A percentile compares a stretch with the other conserved stretches of the same genome.
Evolutionary conservation across 2,797 vertebrate species (phyloP).

Genomic region (Yasuhikotakia modesta): DNA sequence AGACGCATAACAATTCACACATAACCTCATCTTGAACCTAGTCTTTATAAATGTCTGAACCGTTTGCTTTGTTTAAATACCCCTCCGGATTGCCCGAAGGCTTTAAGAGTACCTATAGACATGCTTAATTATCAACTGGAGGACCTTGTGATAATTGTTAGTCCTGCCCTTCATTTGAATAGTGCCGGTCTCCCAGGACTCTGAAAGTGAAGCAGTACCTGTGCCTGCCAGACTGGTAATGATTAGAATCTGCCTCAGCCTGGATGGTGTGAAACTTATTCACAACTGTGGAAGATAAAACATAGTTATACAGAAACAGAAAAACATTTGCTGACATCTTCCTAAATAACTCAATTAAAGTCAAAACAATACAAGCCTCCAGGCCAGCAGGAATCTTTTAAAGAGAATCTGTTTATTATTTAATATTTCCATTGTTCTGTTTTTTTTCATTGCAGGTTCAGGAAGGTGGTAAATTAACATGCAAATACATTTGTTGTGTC

Average conservation of each 20-base stretch:
- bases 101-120: conserved; percentile 42
- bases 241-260: conserved; percentile 14
- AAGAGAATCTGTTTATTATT: not conserved
- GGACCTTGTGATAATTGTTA: conserved; percentile 43
- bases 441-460: conserved; percentile 1
- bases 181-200: conserved; percentile 18
- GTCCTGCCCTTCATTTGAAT: conserved; percentile 48
- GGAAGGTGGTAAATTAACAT: not conserved
- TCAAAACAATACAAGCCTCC: conserved; percentile 23
- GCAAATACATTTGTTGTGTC: not conserved
- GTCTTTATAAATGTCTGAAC: conserved; percentile 6
- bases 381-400: conserved; percentile 5
- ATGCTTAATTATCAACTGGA: conserved; percentile 46
- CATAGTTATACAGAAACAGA: not conserved
- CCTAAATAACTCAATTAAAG: conserved; percentile 6
- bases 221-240: conserved; percentile 34
- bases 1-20: conserved; percentile 24
- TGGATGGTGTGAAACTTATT: conserved; percentile 31
- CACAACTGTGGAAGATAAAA: not conserved
- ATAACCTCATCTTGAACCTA: not conserved
- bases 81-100: conserved; percentile 7
- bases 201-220: not conserved
- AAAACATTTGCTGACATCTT: too few species aligned
- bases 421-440: too few species aligned
- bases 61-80: conserved; percentile 34